Evolutionary conservation across 2,888 invertebrate genomes (phyloP).

Genomic region (Cerceris ruficornis): DNA sequence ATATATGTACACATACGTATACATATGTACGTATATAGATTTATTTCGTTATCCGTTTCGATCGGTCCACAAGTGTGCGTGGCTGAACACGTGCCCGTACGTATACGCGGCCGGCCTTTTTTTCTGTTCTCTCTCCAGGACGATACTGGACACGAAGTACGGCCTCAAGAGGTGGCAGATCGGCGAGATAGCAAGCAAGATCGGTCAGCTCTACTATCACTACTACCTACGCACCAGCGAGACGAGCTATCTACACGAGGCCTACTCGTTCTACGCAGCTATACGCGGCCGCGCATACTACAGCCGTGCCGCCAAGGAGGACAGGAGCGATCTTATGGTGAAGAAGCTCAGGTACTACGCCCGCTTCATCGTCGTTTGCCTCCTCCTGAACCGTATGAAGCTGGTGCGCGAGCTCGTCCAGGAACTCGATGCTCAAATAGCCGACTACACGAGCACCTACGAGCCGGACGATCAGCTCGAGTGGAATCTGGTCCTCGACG

Average conservation of each 20-base stretch:
- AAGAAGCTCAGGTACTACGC: constrained; percentile 97
- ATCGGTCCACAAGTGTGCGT: constrained; percentile 7
- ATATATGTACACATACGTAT: neutral
- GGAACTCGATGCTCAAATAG: constrained; percentile 96
- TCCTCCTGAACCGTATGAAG: constrained; percentile 96
- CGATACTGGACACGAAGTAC: constrained; percentile 94
- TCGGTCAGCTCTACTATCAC: constrained; percentile 98
- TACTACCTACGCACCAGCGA: constrained; percentile 98
- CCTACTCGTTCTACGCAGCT: constrained; percentile 97
- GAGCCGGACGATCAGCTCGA: constrained; percentile 97
- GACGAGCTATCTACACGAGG: constrained; percentile 97
- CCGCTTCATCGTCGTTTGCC: constrained; percentile 97
- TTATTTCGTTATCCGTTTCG: constrained; percentile 2
- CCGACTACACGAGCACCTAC: constrained; percentile 97
- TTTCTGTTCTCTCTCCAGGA: constrained; percentile 80
- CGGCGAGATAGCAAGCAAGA: constrained; percentile 98
- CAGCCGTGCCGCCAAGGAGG: constrained; percentile 95
- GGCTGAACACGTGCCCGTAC: constrained; percentile 34
- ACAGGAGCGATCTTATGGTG: constrained; percentile 97
- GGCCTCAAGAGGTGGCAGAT: constrained; percentile 99
- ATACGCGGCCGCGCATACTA: constrained; percentile 97
- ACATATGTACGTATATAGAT: neutral
- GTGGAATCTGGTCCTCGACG: constrained; percentile 96
- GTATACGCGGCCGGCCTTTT: constrained; percentile 2
- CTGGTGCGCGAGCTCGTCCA: constrained; percentile 94